A percentile compares a stretch with the other conserved stretches of the same genome.
phyloP scores from a whole-genome alignment of 2,797 vertebrate species.

The Acrossocheilus fasciatus region DNA sequence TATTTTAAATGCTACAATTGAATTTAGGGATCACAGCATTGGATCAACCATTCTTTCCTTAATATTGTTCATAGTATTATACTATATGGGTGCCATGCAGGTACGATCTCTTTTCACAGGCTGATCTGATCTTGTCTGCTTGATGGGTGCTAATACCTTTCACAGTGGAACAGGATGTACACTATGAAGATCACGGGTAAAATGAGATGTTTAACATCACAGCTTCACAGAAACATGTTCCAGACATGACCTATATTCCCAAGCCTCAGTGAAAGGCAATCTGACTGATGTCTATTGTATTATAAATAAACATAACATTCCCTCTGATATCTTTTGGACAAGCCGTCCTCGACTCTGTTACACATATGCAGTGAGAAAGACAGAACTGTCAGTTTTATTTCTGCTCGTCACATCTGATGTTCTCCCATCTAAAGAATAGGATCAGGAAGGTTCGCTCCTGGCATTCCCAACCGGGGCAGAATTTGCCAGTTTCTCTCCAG shows the following conservation, averaged over 20 bases:
- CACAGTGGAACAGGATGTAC: slow-evolving; percentile 30
- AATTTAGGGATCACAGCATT: background rate
- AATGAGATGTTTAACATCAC: slow-evolving; percentile 11
- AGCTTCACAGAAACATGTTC: slow-evolving; percentile 27
- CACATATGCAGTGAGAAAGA: background rate
- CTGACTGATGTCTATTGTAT: slow-evolving; percentile 24
- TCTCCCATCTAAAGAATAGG: slow-evolving; percentile 10
- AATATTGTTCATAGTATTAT: background rate
- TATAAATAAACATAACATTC: slow-evolving; percentile 32
- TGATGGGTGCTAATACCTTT: slow-evolving; percentile 13
- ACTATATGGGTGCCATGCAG: background rate
- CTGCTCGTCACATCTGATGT: slow-evolving; percentile 20
- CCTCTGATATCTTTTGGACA: slow-evolving; percentile 8
- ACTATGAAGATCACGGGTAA: slow-evolving; percentile 33
- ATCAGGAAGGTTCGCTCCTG: slow-evolving; percentile 36
- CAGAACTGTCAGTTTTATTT: slow-evolving; percentile 15
- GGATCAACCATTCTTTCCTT: too few relatives aligned
- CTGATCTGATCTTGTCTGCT: slow-evolving; percentile 36
- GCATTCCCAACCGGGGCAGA: slow-evolving; percentile 56
- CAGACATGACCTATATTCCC: slow-evolving; percentile 36
- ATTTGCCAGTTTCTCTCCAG: slow-evolving; percentile 62
- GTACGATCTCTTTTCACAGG: slow-evolving; percentile 35
- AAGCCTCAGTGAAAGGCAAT: slow-evolving; percentile 13
- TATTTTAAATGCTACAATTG: background rate
- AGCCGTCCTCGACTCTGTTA: background rate